phyloP scores from a whole-genome alignment of 37 sponge, comb jelly and placozoan genomes.

The Chondrosia reniformis region DNA sequence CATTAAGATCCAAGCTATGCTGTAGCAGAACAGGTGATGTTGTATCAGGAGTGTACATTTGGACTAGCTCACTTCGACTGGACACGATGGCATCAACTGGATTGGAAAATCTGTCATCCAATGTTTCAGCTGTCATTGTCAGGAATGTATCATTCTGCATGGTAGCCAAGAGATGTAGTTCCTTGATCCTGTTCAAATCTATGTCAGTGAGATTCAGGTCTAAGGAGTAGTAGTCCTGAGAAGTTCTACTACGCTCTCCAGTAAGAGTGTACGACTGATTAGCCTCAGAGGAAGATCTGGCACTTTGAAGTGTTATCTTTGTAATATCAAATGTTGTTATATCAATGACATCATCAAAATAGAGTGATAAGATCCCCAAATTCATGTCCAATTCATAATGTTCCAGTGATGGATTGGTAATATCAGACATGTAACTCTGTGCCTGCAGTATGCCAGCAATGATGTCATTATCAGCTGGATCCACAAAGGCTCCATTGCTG shows the following conservation, averaged over 20 bases:
- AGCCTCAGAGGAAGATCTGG: conserved; percentile 15
- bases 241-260: conserved; percentile 17
- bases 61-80: conserved; percentile 35
- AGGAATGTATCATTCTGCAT: conserved; percentile 40
- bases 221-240: conserved; percentile 44
- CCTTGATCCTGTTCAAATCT: conserved; percentile 68
- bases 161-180: conserved; percentile 29
- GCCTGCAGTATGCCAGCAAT: conserved; percentile 17
- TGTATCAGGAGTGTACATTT: conserved; percentile 43
- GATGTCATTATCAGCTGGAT: conserved; percentile 70
- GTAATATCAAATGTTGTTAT: conserved; percentile 37
- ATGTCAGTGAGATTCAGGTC: conserved; percentile 27
- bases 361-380: conserved; percentile 42
- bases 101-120: conserved; percentile 59
- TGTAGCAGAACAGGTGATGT: conserved; percentile 54
- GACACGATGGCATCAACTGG: conserved; percentile 52
- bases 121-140: conserved; percentile 28
- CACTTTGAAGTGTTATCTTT: conserved; percentile 58
- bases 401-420: conserved; percentile 43
- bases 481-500: conserved; percentile 54
- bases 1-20: conserved; percentile 63
- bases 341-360: conserved; percentile 81
- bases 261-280: conserved; percentile 48
- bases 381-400: conserved; percentile 53
- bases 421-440: conserved; percentile 31